phyloP scores from a whole-genome alignment of 2,797 vertebrate species.

The Gastrophryne carolinensis region DNA sequence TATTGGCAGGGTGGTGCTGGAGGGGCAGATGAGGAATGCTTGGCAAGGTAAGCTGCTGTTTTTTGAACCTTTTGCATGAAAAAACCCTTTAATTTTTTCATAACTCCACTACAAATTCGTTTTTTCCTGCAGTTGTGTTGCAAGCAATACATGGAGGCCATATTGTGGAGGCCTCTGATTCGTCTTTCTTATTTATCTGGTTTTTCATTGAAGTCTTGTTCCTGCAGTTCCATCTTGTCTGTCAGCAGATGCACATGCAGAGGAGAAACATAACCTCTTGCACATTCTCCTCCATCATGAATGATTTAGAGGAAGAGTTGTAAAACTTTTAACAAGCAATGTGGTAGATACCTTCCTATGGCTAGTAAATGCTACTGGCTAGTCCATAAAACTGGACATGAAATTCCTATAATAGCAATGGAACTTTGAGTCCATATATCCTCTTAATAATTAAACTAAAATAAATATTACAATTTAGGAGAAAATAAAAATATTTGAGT shows the following conservation, averaged over 20 bases:
- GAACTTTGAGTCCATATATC: too few species aligned
- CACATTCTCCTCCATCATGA: slow-evolving; percentile 15
- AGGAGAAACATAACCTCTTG: background rate
- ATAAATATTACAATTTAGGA: background rate
- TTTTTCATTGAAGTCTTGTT: background rate
- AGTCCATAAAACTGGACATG: slow-evolving; percentile 32
- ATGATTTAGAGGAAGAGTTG: slow-evolving; percentile 36
- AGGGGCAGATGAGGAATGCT: too few species aligned
- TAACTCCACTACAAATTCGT: too few species aligned
- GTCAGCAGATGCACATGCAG: background rate
- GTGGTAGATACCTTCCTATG: slow-evolving; percentile 4
- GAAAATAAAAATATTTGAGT: background rate
- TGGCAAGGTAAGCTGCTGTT: too few species aligned
- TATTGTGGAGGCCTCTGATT: background rate
- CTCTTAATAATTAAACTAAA: too few species aligned
- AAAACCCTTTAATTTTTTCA: too few species aligned
- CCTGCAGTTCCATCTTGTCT: background rate
- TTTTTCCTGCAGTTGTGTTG: too few species aligned
- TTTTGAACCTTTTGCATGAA: too few species aligned
- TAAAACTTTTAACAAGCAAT: slow-evolving; percentile 37
- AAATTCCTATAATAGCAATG: background rate
- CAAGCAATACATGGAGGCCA: too few species aligned
- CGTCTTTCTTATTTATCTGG: background rate
- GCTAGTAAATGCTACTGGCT: slow-evolving; percentile 10
- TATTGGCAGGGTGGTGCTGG: too few species aligned